These are phyloP conservation scores for Thaleichthys pacificus DNA, from an alignment of 2,797 vertebrate genomes.

Conservation along the genomic window DNA sequence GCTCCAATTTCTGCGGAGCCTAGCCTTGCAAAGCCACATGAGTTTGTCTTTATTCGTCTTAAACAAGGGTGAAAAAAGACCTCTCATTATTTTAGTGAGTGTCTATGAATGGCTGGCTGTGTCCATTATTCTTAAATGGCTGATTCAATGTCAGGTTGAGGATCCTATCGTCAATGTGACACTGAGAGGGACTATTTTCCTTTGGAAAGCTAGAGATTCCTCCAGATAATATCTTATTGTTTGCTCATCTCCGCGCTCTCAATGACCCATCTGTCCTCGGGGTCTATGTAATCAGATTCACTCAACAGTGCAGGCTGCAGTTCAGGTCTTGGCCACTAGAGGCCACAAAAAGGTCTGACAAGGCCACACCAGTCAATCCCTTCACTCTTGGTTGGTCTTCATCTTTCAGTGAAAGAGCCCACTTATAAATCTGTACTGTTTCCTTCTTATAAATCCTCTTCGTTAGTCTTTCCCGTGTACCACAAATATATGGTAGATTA, in stretches of 20 bases:
- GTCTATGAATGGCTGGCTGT: slow-evolving; percentile 77
- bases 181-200: slow-evolving; percentile 83
- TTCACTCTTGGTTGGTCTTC: slow-evolving; percentile 64
- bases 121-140: slow-evolving; percentile 86
- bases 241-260: slow-evolving; percentile 80
- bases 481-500: slow-evolving; percentile 25
- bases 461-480: slow-evolving; percentile 46
- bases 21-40: slow-evolving; percentile 75
- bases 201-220: slow-evolving; percentile 86
- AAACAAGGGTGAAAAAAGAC: slow-evolving; percentile 83
- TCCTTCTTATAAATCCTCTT: slow-evolving; percentile 49
- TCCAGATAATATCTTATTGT: slow-evolving; percentile 87
- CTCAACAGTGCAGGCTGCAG: slow-evolving; percentile 72
- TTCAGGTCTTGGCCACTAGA: slow-evolving; percentile 67
- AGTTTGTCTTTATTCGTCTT: slow-evolving; percentile 82
- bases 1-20: slow-evolving; percentile 77
- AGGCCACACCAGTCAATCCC: not conserved
- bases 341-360: slow-evolving; percentile 33
- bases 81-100: slow-evolving; percentile 81
- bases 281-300: slow-evolving; percentile 80
- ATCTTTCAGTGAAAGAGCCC: slow-evolving; percentile 55
- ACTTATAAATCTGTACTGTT: slow-evolving; percentile 43
- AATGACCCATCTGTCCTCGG: slow-evolving; percentile 82
- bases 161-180: slow-evolving; percentile 83
- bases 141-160: slow-evolving; percentile 87